Conservation (phyloP, 2,113 vertebrate species). For the Hipposideros armiger region DNA sequence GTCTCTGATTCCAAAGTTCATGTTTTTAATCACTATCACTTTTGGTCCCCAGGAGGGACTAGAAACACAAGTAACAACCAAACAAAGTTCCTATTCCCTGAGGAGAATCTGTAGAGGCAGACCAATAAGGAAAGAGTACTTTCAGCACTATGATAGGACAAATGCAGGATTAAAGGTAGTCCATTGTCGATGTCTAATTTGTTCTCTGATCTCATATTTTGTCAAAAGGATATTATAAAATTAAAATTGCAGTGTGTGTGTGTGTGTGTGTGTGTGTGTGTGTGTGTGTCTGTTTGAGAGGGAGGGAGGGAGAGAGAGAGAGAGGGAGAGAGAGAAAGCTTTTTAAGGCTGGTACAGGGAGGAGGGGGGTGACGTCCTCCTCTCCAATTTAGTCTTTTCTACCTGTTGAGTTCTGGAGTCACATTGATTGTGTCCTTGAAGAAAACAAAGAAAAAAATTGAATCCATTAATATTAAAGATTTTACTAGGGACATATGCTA, state of each 20-base stretch:
- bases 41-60: neutral
- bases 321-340: neutral
- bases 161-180: neutral
- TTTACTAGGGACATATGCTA: constrained; percentile 72
- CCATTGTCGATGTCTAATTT: neutral
- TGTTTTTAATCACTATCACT: neutral
- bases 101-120: neutral
- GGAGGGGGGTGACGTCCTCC: neutral
- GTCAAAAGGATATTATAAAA: neutral
- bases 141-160: neutral
- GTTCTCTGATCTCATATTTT: neutral
- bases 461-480: constrained; percentile 59
- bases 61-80: neutral
- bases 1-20: neutral
- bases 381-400: neutral
- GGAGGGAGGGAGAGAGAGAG: neutral
- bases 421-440: constrained; percentile 55
- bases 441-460: constrained; percentile 32
- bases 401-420: neutral
- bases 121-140: neutral
- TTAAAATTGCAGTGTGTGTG: neutral
- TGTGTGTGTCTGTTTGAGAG: too few relatives aligned
- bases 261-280: too few relatives aligned
- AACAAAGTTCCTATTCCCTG: neutral
- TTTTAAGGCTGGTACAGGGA: neutral